Conservation (phyloP, 2,113 vertebrate genomes). For the Cairina moschata region DNA sequence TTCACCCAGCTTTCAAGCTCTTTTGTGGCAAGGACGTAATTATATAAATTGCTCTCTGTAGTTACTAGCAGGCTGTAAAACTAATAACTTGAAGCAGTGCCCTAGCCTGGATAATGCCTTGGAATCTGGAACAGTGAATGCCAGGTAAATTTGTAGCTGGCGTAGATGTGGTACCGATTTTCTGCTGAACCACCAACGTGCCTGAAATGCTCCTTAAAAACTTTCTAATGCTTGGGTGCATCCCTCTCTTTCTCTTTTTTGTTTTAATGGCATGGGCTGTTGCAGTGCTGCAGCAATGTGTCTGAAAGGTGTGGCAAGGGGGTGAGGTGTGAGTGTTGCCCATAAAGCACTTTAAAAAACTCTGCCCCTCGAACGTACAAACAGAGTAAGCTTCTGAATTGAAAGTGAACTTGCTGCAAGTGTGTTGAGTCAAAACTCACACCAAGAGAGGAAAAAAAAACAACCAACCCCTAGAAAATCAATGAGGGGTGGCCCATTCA, state of each 20-base stretch:
- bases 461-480: not conserved
- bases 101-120: conserved; percentile 13
- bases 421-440: not conserved
- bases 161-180: not conserved
- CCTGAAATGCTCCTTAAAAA: not conserved
- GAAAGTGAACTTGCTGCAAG: not conserved
- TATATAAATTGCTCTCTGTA: conserved; percentile 46
- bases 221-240: not conserved
- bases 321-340: not conserved
- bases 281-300: not conserved
- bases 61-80: conserved; percentile 45
- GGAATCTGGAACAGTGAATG: not conserved
- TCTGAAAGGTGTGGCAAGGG: not conserved
- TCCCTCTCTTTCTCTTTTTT: fast-evolving
- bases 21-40: conserved; percentile 32
- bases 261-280: not conserved
- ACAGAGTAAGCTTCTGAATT: not conserved
- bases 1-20: not conserved
- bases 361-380: not conserved
- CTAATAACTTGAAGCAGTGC: conserved; percentile 31
- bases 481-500: not conserved
- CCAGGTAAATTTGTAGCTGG: not conserved
- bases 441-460: not conserved
- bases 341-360: not conserved
- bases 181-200: not conserved